phyloP scores from a whole-genome alignment of 2,888 invertebrate genomes.

The Stenchaetothrips biformis region DNA sequence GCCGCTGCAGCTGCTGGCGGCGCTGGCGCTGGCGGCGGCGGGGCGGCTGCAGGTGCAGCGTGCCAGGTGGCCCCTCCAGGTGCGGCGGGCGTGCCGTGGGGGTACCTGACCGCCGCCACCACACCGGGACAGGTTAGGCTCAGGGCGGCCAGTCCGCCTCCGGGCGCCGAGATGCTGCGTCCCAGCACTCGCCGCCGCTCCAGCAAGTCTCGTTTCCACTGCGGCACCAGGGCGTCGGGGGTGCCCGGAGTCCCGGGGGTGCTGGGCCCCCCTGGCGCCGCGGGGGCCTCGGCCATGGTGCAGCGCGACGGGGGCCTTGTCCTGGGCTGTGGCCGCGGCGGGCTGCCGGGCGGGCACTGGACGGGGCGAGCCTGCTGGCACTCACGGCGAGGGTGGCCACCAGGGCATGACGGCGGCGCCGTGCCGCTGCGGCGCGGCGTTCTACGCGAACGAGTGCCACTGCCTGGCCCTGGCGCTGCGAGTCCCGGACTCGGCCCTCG shows the following conservation, averaged over 20 bases:
- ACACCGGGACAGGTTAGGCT: conserved; percentile 39
- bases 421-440: not conserved
- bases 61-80: conserved; percentile 26
- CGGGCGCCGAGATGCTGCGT: conserved; percentile 42
- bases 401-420: not conserved
- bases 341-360: not conserved
- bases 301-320: too few relatives aligned
- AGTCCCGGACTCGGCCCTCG: not conserved
- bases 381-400: not conserved
- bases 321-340: too few relatives aligned
- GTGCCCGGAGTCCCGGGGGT: not conserved
- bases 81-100: conserved; percentile 31
- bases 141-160: conserved; percentile 39
- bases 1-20: conserved; percentile 34
- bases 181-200: conserved; percentile 58
- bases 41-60: conserved; percentile 30
- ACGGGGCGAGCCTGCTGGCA: not conserved
- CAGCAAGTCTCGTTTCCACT: conserved; percentile 80
- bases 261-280: too few relatives aligned
- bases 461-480: not conserved
- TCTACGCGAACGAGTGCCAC: not conserved
- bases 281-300: too few relatives aligned
- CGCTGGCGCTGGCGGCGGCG: conserved; percentile 16
- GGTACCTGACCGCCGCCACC: conserved; percentile 36
- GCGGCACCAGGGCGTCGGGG: conserved; percentile 51